Evolutionary conservation across 2,113 vertebrate species (phyloP).

Genomic region (Rhipidura dahli): DNA sequence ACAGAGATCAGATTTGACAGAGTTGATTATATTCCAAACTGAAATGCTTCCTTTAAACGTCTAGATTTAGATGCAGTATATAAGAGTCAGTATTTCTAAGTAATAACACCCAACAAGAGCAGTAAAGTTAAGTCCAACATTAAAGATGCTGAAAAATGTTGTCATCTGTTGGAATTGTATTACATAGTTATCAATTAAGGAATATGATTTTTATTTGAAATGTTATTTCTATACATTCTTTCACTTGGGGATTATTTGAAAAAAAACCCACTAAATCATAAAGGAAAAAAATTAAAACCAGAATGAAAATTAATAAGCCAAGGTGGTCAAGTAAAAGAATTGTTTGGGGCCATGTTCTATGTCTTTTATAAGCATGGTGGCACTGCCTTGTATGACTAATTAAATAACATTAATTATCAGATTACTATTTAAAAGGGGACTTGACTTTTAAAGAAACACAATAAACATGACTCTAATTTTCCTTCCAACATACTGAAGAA

Average conservation of each 20-base stretch:
- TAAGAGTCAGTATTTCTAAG: neutral
- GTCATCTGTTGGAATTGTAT: neutral
- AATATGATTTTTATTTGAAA: neutral
- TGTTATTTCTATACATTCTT: neutral
- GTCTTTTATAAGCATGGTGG: neutral
- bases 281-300: neutral
- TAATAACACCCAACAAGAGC: neutral
- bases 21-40: neutral
- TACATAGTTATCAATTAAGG: neutral
- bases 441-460: neutral
- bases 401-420: neutral
- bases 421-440: neutral
- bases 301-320: neutral
- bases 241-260: neutral
- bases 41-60: neutral
- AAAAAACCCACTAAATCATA: neutral
- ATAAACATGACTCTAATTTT: neutral
- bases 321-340: neutral
- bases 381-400: neutral
- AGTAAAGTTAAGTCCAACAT: neutral
- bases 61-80: neutral
- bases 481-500: neutral
- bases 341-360: neutral
- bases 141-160: neutral
- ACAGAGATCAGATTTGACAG: neutral